Evolutionary conservation across 2,888 invertebrate species (phyloP).

Genomic region (Fragum fragum): DNA sequence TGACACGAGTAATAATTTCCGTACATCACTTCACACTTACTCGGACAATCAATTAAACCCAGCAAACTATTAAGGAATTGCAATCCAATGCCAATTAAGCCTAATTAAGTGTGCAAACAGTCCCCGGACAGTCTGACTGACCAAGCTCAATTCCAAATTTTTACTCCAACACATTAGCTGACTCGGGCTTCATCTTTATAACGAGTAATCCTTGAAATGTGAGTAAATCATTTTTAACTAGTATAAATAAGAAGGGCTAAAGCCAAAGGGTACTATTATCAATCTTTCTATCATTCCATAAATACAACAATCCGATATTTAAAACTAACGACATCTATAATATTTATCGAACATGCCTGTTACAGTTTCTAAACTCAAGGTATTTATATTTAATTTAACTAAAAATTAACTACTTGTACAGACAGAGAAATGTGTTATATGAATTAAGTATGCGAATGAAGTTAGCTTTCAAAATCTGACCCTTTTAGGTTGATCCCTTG

Average conservation of each 20-base stretch:
- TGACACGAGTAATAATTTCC: constrained; percentile 20
- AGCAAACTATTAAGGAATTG: neutral
- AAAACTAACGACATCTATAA: neutral
- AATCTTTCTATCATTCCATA: neutral
- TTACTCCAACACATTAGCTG: neutral
- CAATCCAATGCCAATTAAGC: neutral
- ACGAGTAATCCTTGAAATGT: neutral
- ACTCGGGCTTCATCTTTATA: neutral
- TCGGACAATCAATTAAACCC: neutral
- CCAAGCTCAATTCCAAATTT: neutral
- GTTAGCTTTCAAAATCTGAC: too few relatives aligned
- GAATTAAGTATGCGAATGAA: too few relatives aligned
- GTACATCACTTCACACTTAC: neutral
- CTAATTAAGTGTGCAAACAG: neutral
- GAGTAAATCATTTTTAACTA: neutral
- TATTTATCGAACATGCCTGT: neutral
- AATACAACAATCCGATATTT: neutral
- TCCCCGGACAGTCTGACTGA: neutral
- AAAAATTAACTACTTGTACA: too few relatives aligned
- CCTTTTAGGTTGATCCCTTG: too few relatives aligned
- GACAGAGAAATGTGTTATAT: too few relatives aligned
- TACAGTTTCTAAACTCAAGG: constrained; percentile 17
- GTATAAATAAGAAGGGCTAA: neutral
- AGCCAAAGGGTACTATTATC: neutral
- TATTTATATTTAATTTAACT: too few relatives aligned